phyloP scores from a whole-genome alignment of 1,140 invertebrate genomes.

The Cecropterus lyciades region DNA sequence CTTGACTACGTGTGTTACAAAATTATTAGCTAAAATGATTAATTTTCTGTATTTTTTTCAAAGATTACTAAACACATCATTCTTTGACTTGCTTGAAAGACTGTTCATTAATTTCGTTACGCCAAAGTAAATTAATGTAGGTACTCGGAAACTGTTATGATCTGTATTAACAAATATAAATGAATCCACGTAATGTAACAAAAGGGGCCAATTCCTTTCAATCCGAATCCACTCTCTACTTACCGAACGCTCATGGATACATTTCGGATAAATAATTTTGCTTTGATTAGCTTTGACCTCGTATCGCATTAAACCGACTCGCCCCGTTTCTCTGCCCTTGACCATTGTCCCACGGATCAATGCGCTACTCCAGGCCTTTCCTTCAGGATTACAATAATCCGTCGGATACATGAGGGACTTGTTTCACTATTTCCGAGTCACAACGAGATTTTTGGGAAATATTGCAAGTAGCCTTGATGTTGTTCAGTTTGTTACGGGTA shows the following conservation, averaged over 20 bases:
- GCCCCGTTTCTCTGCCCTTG: constrained; percentile 14
- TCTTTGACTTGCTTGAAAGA: too few relatives aligned
- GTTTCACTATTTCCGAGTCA: neutral
- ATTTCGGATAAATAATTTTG: constrained; percentile 31
- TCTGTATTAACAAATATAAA: constrained; percentile 23
- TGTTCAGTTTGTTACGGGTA: too few relatives aligned
- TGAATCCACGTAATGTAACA: constrained; percentile 7
- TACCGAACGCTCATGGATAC: constrained; percentile 20
- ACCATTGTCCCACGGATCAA: constrained; percentile 26
- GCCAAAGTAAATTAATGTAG: too few relatives aligned
- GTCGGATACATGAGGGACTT: constrained; percentile 18
- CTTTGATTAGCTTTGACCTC: constrained; percentile 32
- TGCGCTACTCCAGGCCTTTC: constrained; percentile 9
- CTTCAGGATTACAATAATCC: constrained; percentile 23
- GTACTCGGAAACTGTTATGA: neutral
- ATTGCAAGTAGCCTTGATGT: neutral
- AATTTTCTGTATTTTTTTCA: too few relatives aligned
- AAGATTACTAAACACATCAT: too few relatives aligned
- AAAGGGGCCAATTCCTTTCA: constrained; percentile 21
- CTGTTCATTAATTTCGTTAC: too few relatives aligned
- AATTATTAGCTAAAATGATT: too few relatives aligned
- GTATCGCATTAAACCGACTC: constrained; percentile 24
- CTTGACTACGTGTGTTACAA: too few relatives aligned
- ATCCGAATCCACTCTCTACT: constrained; percentile 20
- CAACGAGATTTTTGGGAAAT: neutral